These are phyloP conservation scores for Temnothorax nylanderi DNA, from an alignment of 1,140 invertebrate genomes.

Conservation along the genomic window DNA sequence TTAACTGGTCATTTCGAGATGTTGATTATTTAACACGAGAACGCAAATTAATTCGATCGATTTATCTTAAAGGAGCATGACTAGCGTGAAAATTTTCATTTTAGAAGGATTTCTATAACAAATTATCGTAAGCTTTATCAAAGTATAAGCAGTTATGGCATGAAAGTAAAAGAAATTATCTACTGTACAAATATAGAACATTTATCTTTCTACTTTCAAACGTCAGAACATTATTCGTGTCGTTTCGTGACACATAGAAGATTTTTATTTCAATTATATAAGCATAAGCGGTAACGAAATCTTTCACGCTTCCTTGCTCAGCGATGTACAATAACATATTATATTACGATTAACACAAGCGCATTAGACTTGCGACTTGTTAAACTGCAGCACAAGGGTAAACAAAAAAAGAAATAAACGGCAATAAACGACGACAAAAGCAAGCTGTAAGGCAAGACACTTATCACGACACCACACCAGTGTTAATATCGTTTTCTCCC, in stretches of 20 bases:
- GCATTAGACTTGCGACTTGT: slow-evolving; percentile 7
- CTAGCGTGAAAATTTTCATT: slow-evolving; percentile 51
- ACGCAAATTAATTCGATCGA: slow-evolving; percentile 13
- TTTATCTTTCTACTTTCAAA: neutral
- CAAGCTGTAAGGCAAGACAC: slow-evolving; percentile 38
- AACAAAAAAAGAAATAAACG: slow-evolving; percentile 19
- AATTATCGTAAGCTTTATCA: neutral
- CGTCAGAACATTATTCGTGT: neutral
- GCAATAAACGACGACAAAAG: slow-evolving; percentile 37
- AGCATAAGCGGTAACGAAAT: slow-evolving; percentile 11
- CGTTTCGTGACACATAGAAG: neutral
- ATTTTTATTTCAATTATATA: neutral
- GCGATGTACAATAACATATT: neutral
- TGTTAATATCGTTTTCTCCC: slow-evolving; percentile 64
- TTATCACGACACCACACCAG: slow-evolving; percentile 66
- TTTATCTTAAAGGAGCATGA: slow-evolving; percentile 14
- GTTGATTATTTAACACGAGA: neutral
- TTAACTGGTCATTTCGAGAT: neutral
- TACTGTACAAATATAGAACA: neutral
- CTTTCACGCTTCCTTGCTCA: slow-evolving; percentile 46
- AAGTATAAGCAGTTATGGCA: neutral
- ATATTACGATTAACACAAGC: slow-evolving; percentile 17
- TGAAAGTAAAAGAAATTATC: neutral
- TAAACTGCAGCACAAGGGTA: slow-evolving; percentile 16
- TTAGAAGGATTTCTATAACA: neutral